A percentile compares a stretch with the other conserved stretches of the same genome.
Evolutionary conservation across 2,113 vertebrate genomes (phyloP).

Genomic region (Pogona vitticeps): DNA sequence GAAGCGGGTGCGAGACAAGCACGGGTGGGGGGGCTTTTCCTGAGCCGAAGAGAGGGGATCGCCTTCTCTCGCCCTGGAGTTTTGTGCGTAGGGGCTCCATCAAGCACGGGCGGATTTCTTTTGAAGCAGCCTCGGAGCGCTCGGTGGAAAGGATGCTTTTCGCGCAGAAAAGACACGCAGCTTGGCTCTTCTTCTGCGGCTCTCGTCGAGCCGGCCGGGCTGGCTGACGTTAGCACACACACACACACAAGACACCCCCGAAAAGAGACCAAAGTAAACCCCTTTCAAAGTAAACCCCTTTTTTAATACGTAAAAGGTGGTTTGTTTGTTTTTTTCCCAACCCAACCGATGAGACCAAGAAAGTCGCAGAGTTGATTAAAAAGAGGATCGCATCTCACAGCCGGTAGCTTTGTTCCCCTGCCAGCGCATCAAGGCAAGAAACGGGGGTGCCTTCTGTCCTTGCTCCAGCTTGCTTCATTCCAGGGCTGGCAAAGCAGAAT

Average conservation of each 20-base stretch:
- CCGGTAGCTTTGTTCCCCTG: neutral
- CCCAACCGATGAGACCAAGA: slow-evolving; percentile 55
- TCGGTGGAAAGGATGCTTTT: neutral
- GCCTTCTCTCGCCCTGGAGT: too few species aligned
- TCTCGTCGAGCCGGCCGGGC: too few species aligned
- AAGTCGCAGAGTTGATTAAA: slow-evolving; percentile 38
- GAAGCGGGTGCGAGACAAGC: too few species aligned
- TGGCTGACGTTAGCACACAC: slow-evolving; percentile 65
- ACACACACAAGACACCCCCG: slow-evolving; percentile 57
- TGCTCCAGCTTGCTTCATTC: neutral
- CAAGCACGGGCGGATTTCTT: too few species aligned
- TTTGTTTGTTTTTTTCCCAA: too few species aligned
- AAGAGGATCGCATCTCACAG: slow-evolving; percentile 31
- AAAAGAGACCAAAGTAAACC: slow-evolving; percentile 41
- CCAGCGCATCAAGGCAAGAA: neutral
- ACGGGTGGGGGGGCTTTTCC: too few species aligned
- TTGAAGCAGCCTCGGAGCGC: too few species aligned
- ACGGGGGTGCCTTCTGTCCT: neutral
- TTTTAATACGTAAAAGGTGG: too few species aligned
- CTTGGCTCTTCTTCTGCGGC: slow-evolving; percentile 58
- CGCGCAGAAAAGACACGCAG: slow-evolving; percentile 52
- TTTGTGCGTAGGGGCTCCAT: too few species aligned
- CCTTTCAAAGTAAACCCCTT: too few species aligned
- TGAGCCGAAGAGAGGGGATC: too few species aligned
- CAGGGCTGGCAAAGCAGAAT: neutral